These are phyloP conservation scores for Phragmatobia fuliginosa DNA, from an alignment of 2,888 invertebrate genomes.

Conservation along the genomic window DNA sequence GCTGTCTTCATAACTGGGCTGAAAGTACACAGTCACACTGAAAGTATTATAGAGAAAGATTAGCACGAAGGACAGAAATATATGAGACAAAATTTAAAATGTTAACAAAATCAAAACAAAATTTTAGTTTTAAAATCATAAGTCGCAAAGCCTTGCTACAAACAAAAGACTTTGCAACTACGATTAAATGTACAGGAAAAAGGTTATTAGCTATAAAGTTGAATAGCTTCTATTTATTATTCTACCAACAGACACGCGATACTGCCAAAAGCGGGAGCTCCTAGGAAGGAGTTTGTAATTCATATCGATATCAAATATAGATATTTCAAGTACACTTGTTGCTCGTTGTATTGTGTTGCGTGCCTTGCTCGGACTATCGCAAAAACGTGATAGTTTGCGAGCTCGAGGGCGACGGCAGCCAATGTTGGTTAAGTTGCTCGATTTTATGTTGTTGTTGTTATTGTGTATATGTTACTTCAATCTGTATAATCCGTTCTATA, in stretches of 20 bases:
- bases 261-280: background rate
- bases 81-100: background rate
- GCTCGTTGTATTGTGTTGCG: constrained; percentile 35
- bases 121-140: background rate
- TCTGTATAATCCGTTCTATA: no score
- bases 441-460: background rate
- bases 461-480: no score
- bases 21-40: no score
- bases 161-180: no score
- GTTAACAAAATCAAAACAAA: background rate
- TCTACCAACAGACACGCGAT: background rate
- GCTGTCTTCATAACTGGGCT: no score
- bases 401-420: background rate
- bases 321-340: constrained; percentile 36
- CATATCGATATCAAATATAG: constrained; percentile 9
- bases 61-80: no score
- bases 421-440: background rate
- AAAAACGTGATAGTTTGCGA: constrained; percentile 26
- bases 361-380: constrained; percentile 15
- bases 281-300: constrained; percentile 4
- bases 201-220: background rate
- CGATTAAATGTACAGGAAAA: background rate
- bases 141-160: background rate
- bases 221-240: background rate
- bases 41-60: no score